These are phyloP conservation scores for Sipha flava DNA, from an alignment of 1,140 invertebrate species.

Conservation along the genomic window DNA sequence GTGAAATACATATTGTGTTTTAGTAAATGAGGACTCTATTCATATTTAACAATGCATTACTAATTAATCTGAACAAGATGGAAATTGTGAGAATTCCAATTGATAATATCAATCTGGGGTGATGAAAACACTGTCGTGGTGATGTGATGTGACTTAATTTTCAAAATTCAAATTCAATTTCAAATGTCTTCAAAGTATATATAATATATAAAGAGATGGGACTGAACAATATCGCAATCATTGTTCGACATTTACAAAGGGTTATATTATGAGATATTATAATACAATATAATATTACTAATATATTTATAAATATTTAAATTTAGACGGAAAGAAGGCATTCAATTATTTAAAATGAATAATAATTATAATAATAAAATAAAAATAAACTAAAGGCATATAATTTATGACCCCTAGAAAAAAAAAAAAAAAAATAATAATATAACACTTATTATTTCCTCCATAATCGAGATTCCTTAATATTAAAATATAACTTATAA, in stretches of 20 bases:
- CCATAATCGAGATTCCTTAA: too few relatives aligned
- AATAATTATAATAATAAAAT: too few relatives aligned
- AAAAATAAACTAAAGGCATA: background rate
- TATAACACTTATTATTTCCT: too few relatives aligned
- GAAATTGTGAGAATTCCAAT: background rate
- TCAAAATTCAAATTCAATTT: too few relatives aligned
- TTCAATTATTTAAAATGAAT: background rate
- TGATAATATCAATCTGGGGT: background rate
- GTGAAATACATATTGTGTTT: background rate
- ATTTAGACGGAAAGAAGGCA: background rate
- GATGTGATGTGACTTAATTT: too few relatives aligned
- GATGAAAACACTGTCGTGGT: background rate
- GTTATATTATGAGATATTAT: background rate
- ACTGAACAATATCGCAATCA: background rate
- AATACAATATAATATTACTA: too few relatives aligned
- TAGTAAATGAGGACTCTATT: background rate
- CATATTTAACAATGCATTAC: background rate
- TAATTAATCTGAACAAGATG: background rate
- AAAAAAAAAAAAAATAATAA: too few relatives aligned
- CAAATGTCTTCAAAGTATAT: too few relatives aligned
- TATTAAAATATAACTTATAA: too few relatives aligned
- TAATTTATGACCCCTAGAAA: too few relatives aligned
- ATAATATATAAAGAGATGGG: background rate
- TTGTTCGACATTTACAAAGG: background rate
- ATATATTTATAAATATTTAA: too few relatives aligned